These are phyloP conservation scores for Sitta europaea DNA, from an alignment of 2,113 vertebrate genomes.

Conservation along the genomic window DNA sequence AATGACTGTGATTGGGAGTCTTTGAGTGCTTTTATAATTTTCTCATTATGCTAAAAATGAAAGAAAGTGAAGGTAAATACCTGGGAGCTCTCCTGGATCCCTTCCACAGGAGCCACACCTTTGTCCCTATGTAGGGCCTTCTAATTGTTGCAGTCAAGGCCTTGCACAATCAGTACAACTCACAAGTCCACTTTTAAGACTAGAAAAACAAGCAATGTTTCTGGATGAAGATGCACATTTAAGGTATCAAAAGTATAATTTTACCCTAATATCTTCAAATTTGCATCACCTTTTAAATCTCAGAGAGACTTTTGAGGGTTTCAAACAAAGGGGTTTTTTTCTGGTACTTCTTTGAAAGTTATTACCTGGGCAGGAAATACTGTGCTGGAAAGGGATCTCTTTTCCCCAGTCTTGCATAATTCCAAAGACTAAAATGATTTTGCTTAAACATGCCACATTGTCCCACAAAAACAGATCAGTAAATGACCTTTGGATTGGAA, in stretches of 20 bases:
- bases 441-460: background rate
- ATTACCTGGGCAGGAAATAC: background rate
- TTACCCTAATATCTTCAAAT: background rate
- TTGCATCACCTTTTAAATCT: background rate
- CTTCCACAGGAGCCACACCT: background rate
- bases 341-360: background rate
- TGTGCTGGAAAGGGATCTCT: background rate
- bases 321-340: background rate
- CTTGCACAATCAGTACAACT: background rate
- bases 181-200: background rate
- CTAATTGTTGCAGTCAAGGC: background rate
- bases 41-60: background rate
- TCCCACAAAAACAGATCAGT: background rate
- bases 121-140: background rate
- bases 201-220: conserved; percentile 7
- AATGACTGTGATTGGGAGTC: background rate
- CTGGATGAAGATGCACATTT: background rate
- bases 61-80: background rate
- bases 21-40: background rate
- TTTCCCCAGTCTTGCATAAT: background rate
- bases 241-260: background rate
- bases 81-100: background rate
- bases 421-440: background rate
- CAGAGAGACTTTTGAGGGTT: background rate
- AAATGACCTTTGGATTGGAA: background rate